Evolutionary conservation across 2,113 vertebrate genomes (phyloP).

Genomic region (Microcebus jonahi): DNA sequence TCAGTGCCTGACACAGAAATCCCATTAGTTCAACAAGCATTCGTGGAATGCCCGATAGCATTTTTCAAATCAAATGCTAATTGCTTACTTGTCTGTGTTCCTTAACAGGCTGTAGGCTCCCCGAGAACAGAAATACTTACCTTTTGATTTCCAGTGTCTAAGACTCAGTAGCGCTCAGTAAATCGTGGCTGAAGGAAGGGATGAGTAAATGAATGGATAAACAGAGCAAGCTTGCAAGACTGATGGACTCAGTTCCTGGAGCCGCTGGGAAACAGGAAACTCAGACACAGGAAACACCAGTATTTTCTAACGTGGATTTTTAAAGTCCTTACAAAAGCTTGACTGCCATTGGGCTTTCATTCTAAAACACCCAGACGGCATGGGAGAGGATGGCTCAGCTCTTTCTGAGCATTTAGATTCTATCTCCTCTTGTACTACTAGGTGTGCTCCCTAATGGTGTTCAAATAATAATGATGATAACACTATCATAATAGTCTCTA

Average conservation of each 20-base stretch:
- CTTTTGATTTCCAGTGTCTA: neutral
- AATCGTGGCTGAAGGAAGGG: neutral
- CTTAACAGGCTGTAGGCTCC: neutral
- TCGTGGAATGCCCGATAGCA: neutral
- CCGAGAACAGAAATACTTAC: neutral
- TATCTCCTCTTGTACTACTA: neutral
- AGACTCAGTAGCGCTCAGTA: neutral
- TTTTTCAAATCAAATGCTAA: neutral
- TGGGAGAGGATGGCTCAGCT: neutral
- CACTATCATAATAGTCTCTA: neutral
- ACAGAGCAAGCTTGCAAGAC: neutral
- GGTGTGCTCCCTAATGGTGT: neutral
- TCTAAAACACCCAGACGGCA: neutral
- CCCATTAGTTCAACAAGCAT: neutral
- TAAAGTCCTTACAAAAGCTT: neutral
- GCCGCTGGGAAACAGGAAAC: conserved; percentile 32
- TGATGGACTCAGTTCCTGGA: neutral
- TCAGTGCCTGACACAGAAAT: neutral
- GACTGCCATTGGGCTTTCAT: neutral
- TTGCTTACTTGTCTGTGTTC: neutral
- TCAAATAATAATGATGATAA: neutral
- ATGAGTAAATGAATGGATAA: neutral
- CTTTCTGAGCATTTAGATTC: neutral
- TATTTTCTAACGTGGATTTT: neutral
- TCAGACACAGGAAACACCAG: neutral